Evolutionary conservation across 2,888 invertebrate species (phyloP).

Genomic region (Deladenus siricidicola): DNA sequence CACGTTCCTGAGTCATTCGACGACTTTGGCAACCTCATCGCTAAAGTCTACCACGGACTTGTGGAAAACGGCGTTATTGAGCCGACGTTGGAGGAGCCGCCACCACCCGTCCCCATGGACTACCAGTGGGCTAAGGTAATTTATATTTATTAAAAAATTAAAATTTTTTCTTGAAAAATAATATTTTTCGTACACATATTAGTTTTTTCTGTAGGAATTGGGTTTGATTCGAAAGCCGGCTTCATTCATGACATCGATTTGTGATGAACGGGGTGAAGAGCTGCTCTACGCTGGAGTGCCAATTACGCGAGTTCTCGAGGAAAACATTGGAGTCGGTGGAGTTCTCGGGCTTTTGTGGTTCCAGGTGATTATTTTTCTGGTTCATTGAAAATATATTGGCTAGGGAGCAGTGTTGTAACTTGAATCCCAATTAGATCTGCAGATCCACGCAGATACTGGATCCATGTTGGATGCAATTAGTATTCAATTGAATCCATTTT

Average conservation of each 20-base stretch:
- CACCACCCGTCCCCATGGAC: slow-evolving; percentile 99
- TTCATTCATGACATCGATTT: slow-evolving; percentile 97
- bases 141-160: no score
- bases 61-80: slow-evolving; percentile 73
- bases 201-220: slow-evolving; percentile 69
- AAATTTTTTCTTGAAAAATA: no score
- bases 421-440: no score
- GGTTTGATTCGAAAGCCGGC: slow-evolving; percentile 97
- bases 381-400: no score
- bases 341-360: slow-evolving; percentile 96
- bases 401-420: no score
- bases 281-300: slow-evolving; percentile 78
- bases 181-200: no score
- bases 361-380: no score
- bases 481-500: no score
- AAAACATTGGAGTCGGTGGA: slow-evolving; percentile 92
- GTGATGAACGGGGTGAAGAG: slow-evolving; percentile 92
- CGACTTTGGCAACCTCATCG: slow-evolving; percentile 71
- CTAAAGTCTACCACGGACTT: slow-evolving; percentile 60
- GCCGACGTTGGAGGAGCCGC: slow-evolving; percentile 82
- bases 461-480: no score
- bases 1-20: slow-evolving; percentile 87
- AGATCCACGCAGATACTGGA: no score
- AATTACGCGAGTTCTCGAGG: slow-evolving; percentile 71
- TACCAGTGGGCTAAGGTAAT: slow-evolving; percentile 87